A percentile compares a stretch with the other conserved stretches of the same genome.
These are phyloP conservation scores for Corythaeola cristata DNA, from an alignment of 2,113 vertebrate genomes.

Conservation along the genomic window DNA sequence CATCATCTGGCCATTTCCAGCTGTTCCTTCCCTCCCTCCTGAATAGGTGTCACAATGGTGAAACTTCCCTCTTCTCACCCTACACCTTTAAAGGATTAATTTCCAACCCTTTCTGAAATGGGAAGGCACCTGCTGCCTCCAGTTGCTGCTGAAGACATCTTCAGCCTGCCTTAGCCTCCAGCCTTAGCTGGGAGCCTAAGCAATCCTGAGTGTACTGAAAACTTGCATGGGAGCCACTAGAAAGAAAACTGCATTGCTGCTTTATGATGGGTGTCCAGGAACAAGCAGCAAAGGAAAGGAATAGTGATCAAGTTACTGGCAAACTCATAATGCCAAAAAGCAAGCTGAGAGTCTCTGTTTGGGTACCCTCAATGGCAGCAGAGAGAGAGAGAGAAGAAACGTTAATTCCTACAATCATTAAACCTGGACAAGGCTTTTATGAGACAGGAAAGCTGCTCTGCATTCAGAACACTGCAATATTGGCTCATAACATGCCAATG, in stretches of 20 bases:
- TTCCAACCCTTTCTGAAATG: background rate
- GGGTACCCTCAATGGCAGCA: background rate
- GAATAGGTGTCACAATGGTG: background rate
- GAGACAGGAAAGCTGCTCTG: background rate
- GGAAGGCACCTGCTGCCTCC: background rate
- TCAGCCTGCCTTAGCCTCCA: background rate
- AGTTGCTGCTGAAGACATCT: background rate
- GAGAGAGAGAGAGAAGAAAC: background rate
- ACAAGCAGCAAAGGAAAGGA: background rate
- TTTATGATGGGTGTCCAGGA: background rate
- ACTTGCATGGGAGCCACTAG: background rate
- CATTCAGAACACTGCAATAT: background rate
- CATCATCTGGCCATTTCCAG: background rate
- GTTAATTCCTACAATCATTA: background rate
- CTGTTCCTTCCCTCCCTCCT: background rate
- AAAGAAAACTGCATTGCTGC: background rate
- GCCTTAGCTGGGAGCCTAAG: background rate
- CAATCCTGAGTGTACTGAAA: background rate
- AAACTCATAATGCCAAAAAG: background rate
- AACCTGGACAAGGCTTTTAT: background rate
- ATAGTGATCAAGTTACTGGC: background rate
- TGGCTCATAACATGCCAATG: background rate
- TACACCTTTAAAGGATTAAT: background rate
- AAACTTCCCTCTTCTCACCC: background rate
- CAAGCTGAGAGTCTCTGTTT: background rate